Base-by-base conservation (phyloP, 1,140 invertebrate genomes). In the Lethocerus indicus region DNA sequence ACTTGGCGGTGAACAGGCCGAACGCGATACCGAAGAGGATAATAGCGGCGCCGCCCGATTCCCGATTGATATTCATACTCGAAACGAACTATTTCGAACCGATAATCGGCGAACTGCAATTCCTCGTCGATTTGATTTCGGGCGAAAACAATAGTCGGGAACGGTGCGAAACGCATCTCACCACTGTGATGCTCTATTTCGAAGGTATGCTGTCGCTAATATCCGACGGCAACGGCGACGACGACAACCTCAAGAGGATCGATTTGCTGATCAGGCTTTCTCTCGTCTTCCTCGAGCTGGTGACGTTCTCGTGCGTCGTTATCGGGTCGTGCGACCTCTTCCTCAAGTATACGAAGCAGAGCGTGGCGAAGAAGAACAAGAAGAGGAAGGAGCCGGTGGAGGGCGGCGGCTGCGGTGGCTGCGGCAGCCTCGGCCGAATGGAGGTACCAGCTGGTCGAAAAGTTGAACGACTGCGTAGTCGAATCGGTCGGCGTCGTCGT, bases 81-180 rank as follows among this genome's bases (percentile, higher is more conserved):
- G 21, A 46, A 20, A 25, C 28, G 20, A 51, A 51, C 37, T 51
- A 51, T 26, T 51, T 51, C 41, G 50, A 51, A 26, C 35, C 44
- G 20, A 46, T 51, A 13, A n/a, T 51, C 14, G 40, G 47, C 29
- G 50, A 40, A 26, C 18, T 51, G 9, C 36, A 44, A 14, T 51
- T 51, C 16, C 32, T 51, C 20, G 16, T 28, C 16, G 16, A 27
- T 24, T 16, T 51, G 1, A 21, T 51, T 24, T 44, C 50, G 1
- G 32, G 39, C 6, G 44, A 46, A 39, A 29, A 47, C n/a, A 46
- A 26, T 23, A 37, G 29, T 20, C 25, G 36, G 29, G 50, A 51
- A 47, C 37, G 47, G 36, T 42, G 28, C n/a, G 21, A 51, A 35
- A 46, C n/a, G 12, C 50, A 46, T 14, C 29, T 51, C 21, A 44